phyloP scores from a whole-genome alignment of 1,140 invertebrate genomes.

The Pogonognathellus flavescens region DNA sequence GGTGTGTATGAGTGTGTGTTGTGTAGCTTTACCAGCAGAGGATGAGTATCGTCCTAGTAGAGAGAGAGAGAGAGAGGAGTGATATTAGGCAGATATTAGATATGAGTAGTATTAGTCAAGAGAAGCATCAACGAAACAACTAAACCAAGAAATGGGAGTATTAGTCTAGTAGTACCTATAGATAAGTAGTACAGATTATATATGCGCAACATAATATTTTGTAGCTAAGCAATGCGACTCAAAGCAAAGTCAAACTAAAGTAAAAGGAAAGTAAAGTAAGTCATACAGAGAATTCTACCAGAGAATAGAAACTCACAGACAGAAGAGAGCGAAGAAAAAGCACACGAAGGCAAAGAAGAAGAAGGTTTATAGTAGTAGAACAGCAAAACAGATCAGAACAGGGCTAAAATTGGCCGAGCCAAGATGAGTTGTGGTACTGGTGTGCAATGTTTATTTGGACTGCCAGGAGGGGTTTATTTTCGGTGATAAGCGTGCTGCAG shows the following conservation, averaged over 20 bases:
- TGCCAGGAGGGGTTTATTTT: conserved; percentile 62
- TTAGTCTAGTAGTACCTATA: too few species aligned
- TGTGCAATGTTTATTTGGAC: conserved; percentile 64
- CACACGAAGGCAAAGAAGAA: background rate
- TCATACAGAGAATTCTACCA: background rate
- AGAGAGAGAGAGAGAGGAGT: background rate
- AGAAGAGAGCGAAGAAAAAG: background rate
- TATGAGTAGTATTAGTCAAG: too few species aligned
- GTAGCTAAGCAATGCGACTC: background rate
- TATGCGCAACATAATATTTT: conserved; percentile 15
- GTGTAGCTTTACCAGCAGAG: too few species aligned
- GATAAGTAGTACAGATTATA: background rate
- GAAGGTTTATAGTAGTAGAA: background rate
- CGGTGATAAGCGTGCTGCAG: conserved; percentile 59
- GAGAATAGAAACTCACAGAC: background rate
- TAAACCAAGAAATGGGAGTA: too few species aligned
- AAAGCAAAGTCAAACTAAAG: background rate
- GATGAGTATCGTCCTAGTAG: background rate
- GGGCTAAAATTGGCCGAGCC: conserved; percentile 62
- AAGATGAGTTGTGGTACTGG: conserved; percentile 57
- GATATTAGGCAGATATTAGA: too few species aligned
- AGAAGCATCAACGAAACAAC: too few species aligned
- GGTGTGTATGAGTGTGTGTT: background rate
- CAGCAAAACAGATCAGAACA: conserved; percentile 25
- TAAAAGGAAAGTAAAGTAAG: background rate